A percentile compares a stretch with the other conserved stretches of the same genome.
phyloP scores from a whole-genome alignment of 2,113 vertebrate genomes.

The Aspiorhynchus laticeps region DNA sequence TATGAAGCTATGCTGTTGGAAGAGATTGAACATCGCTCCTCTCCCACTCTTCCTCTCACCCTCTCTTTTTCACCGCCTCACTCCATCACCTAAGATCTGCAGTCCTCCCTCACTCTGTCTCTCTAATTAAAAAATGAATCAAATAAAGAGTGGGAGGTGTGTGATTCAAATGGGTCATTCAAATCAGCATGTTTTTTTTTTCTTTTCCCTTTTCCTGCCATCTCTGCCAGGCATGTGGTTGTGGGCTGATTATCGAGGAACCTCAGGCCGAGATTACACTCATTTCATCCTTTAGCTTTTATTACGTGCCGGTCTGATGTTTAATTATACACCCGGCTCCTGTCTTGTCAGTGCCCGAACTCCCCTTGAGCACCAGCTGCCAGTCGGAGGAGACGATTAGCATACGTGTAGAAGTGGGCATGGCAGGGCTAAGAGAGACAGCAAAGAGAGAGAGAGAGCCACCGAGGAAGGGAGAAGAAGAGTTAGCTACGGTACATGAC shows the following conservation, averaged over 20 bases:
- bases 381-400: conserved; percentile 57
- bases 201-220: background rate
- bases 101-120: conserved; percentile 37
- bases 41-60: conserved; percentile 41
- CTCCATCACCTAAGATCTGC: conserved; percentile 45
- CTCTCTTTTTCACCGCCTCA: conserved; percentile 38
- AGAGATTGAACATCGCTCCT: conserved; percentile 63
- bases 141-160: conserved; percentile 69
- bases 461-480: background rate
- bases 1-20: conserved; percentile 62
- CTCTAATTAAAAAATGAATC: conserved; percentile 75
- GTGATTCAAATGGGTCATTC: conserved; percentile 72
- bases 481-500: conserved; percentile 17
- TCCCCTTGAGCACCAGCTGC: conserved; percentile 53
- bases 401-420: conserved; percentile 52
- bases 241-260: conserved; percentile 61
- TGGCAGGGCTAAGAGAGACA: conserved; percentile 34
- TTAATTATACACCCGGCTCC: conserved; percentile 65
- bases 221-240: conserved; percentile 47
- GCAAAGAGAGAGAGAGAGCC: background rate
- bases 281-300: conserved; percentile 60
- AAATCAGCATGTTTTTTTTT: conserved; percentile 56
- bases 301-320: conserved; percentile 60
- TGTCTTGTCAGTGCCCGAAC: conserved; percentile 55
- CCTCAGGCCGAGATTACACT: conserved; percentile 63